phyloP scores from a whole-genome alignment of 2,888 invertebrate genomes.

The Linnaemya vulpina region DNA sequence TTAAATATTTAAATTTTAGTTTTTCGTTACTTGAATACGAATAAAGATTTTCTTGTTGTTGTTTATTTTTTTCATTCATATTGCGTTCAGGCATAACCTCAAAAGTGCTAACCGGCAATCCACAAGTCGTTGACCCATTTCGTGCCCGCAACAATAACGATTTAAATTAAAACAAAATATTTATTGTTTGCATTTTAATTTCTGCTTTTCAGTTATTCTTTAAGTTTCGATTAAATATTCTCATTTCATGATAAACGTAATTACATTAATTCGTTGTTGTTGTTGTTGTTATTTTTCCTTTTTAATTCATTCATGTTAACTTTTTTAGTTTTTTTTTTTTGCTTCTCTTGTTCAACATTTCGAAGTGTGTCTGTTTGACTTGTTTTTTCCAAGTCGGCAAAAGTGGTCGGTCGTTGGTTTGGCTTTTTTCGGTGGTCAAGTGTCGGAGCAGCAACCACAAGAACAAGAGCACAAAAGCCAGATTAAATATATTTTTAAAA shows the following conservation, averaged over 20 bases:
- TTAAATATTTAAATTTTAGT: no score
- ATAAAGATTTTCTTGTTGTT: background rate
- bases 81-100: background rate
- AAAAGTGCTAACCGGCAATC: background rate
- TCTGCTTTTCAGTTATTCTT: conserved; percentile 2
- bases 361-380: background rate
- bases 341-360: conserved; percentile 20
- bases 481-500: background rate
- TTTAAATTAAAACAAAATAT: conserved; percentile 13
- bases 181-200: conserved; percentile 6
- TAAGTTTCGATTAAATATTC: conserved; percentile 36
- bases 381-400: conserved; percentile 7
- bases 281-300: background rate
- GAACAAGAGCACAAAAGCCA: conserved; percentile 5
- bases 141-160: background rate
- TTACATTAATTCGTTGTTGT: conserved; percentile 21
- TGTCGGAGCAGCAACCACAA: conserved; percentile 31
- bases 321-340: conserved; percentile 10
- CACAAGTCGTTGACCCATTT: background rate
- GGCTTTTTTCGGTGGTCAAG: conserved; percentile 35
- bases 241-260: conserved; percentile 33
- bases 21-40: background rate
- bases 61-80: background rate
- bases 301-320: no score
- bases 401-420: conserved; percentile 25